phyloP scores from a whole-genome alignment of 92 coral and sea anemone species.

The Palythoa heliodiscus region DNA sequence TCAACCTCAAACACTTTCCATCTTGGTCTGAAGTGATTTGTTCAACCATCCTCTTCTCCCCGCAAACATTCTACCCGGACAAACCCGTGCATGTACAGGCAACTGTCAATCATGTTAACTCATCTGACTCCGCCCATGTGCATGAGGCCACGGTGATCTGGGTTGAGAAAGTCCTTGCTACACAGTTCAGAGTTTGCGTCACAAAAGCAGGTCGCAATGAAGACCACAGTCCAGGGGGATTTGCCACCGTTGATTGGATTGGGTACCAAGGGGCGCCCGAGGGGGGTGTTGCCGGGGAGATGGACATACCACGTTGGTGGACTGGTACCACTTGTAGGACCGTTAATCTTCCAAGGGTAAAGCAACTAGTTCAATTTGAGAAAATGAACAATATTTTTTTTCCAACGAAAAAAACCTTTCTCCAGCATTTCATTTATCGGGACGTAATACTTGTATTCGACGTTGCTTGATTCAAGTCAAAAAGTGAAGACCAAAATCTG shows the following conservation, averaged over 20 bases:
- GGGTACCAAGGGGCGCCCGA: conserved; percentile 71
- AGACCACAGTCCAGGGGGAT: conserved; percentile 27
- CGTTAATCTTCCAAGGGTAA: conserved; percentile 57
- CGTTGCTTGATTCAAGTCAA: too few species aligned
- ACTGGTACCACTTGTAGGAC: conserved; percentile 67
- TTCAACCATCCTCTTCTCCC: conserved; percentile 52
- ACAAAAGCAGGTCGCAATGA: conserved; percentile 66
- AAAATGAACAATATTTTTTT: neutral
- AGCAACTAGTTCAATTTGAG: neutral
- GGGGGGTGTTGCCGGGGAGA: conserved; percentile 69
- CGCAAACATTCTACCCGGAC: conserved; percentile 75
- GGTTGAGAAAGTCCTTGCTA: conserved; percentile 60
- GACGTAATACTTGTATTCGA: too few species aligned
- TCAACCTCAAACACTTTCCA: conserved; percentile 51
- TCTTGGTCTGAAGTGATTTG: conserved; percentile 64
- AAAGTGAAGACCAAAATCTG: too few species aligned
- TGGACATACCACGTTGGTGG: conserved; percentile 74
- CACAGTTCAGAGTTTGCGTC: conserved; percentile 60
- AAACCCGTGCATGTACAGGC: conserved; percentile 76
- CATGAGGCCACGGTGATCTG: conserved; percentile 72
- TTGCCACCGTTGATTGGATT: conserved; percentile 58
- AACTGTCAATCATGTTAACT: conserved; percentile 72
- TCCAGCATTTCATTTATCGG: neutral
- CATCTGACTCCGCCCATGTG: conserved; percentile 57
- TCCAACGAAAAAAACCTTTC: neutral